Evolutionary conservation across 2,888 invertebrate species (phyloP).

Genomic region (Rhingia campestris): DNA sequence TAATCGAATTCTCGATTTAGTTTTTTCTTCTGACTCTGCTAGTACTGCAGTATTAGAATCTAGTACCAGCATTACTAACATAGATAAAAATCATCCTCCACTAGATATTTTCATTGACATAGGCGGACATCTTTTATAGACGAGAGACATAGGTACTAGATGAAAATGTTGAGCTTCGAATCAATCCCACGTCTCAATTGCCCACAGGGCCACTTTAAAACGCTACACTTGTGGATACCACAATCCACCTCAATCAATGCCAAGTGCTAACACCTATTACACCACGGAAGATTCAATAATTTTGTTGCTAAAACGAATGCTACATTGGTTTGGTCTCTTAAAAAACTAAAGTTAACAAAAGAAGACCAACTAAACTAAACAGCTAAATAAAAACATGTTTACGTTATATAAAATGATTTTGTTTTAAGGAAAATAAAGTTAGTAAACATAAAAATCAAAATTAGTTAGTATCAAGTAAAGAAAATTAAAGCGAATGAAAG

Average conservation of each 20-base stretch:
- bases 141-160: no score
- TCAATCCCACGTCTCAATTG: no score
- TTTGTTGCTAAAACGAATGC: constrained; percentile 31
- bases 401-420: background rate
- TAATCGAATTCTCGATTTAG: no score
- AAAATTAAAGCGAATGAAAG: constrained; percentile 73
- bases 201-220: no score
- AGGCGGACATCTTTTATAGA: no score
- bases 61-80: no score
- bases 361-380: constrained; percentile 23
- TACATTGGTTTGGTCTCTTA: background rate
- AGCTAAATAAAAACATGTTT: constrained; percentile 5
- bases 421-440: constrained; percentile 10
- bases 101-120: no score
- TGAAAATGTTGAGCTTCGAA: no score
- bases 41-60: no score
- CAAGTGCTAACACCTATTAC: background rate
- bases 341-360: constrained; percentile 4
- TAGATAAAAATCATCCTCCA: no score
- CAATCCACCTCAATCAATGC: background rate
- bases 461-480: constrained; percentile 65
- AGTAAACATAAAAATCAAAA: constrained; percentile 43
- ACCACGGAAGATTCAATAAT: background rate
- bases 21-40: no score
- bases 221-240: no score